Base-by-base conservation (phyloP, 1,140 invertebrate genomes). In the Trichonephila clavata region DNA sequence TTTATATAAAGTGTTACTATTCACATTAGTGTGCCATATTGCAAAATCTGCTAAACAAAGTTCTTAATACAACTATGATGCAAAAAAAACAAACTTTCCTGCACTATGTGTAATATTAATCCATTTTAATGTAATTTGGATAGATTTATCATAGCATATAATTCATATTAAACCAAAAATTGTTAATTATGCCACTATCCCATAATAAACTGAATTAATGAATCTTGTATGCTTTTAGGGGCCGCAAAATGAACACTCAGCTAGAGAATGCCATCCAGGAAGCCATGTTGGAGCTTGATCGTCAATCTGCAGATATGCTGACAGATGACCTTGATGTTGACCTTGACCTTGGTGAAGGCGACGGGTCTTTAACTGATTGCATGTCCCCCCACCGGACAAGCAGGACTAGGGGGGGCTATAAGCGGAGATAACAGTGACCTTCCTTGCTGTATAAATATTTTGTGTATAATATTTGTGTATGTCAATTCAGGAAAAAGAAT, bases 261-360 rank as follows among this genome's bases (percentile, higher is more conserved):
- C 96, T 98, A 95, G 98, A 98, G 96, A 97, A 97, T 95, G 98
- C 98, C 80, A 98, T 98, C 95, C 98, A 98, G 96, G 98, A 98
- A 96, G 98, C 98, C 86, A 98, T 98, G 98, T 96, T 97, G 92
- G 98, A 98, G 95, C 96, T 98, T 94, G 97, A 98, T 95, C 96
- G 97, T 95, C 97, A 96, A 93, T 95, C 92, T 59, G 84, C 93
- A n/a, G 92, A 93, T 21, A 32, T 87, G 20, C 65, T 93, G 27
- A 81, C 84, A 6, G 68, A 60, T 3, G 91, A 92, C 61, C 57
- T 61, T 5, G 92, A 93, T 32, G 92, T 87, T n/a, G 86, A 87
- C 18, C 60, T 84, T 68, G 21, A 43, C 59, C 39, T 50, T 65
- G 24, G 61, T n/a, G 83, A 88, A 24, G 24, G 65, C 14, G 65